phyloP scores from a whole-genome alignment of 2,888 invertebrate genomes.

The Diarsia mendica region DNA sequence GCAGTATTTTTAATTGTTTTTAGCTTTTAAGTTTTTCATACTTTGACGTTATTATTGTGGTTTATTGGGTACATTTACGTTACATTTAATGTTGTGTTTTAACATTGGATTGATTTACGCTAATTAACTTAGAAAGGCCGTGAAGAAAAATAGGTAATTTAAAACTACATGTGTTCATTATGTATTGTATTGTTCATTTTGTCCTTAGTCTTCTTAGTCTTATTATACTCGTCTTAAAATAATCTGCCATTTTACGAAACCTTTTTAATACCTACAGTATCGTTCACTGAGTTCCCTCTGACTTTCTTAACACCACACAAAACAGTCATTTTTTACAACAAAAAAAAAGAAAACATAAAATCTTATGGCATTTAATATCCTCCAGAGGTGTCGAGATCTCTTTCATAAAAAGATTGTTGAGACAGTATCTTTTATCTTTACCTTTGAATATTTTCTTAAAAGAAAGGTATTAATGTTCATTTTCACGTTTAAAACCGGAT shows the following conservation, averaged over 20 bases:
- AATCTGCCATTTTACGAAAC: too few species aligned
- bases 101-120: background rate
- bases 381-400: conserved; percentile 44
- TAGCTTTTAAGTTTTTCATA: background rate
- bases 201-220: background rate
- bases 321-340: conserved; percentile 45
- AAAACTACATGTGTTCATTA: too few species aligned
- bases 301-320: background rate
- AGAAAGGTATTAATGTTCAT: conserved; percentile 45
- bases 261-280: background rate
- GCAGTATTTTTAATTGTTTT: background rate
- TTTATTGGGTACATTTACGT: background rate
- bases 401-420: conserved; percentile 47
- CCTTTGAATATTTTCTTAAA: conserved; percentile 50
- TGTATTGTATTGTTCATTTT: background rate
- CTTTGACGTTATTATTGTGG: background rate
- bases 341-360: conserved; percentile 54
- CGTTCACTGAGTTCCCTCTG: background rate
- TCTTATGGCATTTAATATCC: conserved; percentile 56
- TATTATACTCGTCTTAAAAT: too few species aligned
- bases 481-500: conserved; percentile 47
- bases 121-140: background rate
- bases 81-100: background rate
- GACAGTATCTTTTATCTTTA: conserved; percentile 36
- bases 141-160: background rate